Evolutionary conservation across 2,797 vertebrate genomes (phyloP), one percentile per base, ranked within the genome.

Genomic region (Protonibea diacanthus): DNA sequence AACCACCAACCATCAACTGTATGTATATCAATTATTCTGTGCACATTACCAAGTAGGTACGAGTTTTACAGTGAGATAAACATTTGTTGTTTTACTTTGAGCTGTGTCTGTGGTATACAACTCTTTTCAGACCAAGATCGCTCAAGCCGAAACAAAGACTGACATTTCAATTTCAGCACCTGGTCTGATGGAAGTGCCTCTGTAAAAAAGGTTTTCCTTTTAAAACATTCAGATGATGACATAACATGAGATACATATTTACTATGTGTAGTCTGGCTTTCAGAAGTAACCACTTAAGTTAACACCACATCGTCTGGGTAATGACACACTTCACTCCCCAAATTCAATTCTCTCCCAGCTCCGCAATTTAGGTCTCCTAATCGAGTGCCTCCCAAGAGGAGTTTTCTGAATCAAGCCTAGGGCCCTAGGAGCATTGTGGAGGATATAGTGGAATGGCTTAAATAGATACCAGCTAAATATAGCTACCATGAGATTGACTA

Each of bases 341-440:
- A 93, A 90, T 93, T 92, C 86, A 91, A 88, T 93, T 92, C 86
- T 86, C 81, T 92, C 82, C 76, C 78, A 72, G 81, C 74, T 63
- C 71, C 25, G 78, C 89, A 94, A 96, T 95, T 93, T 94, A 93
- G 95, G 94, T 94, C 94, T 95, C 81, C 91, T 94, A 95, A 95
- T 94, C 82, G 71, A 87, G 89, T 64, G 81, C 56, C 70, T 94
- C 95, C 94, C 94, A 52, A 55, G 94, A 94, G 95, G 88, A 81
- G 82, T 56, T 78, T 76, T 73, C 86, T 88, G 89, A 94, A 95
- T 92, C 92, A 85, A 91, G 94, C 93, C 89, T 79, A 29, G 74
- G 93, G 94, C 91, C 93, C 86, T 58, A 64, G 79, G 95, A 93
- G 93, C 91, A 92, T 92, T 92, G 93, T 89, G 88, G 90, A 91